Base-by-base conservation (phyloP, 1,140 invertebrate genomes). In the Sesamia nonagrioides region DNA sequence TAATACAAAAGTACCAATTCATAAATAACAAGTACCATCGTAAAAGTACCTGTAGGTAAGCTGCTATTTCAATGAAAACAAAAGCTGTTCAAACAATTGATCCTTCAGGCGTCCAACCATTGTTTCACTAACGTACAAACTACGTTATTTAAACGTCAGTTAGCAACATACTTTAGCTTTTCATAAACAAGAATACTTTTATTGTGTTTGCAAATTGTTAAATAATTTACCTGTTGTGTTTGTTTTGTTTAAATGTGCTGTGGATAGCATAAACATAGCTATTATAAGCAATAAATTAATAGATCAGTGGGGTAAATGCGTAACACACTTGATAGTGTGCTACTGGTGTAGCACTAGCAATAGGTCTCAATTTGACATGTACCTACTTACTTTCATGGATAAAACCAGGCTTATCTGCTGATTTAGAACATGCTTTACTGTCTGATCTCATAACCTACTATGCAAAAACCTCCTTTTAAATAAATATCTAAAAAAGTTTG, bases 11-110 rank as follows among this genome's bases (percentile, higher is more conserved):
- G 56, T 60, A 35, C 56, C 21, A 33, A 3, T 13, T 8, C 11
- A 50, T n/a, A 50, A n/a, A 5, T n/a, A 5, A 0, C 45, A 50
- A n/a, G 45, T 50, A 50, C 45, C 27, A 27, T 27, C 27, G 3
- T 3, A 50, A n/a, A 63, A 63, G 60, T 63, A 40, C 33, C 33
- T 8, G 37, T 37, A 37, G 33, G 66, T 69, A 48, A 69, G 66
- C 66, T 69, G n/a, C 50, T 69, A 69, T 69, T 69, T 69, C 18
- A 7, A 13, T 33, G 18, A 15, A 69, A 69, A 69, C 66, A 69
- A 69, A 69, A 69, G 66, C 66, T 69, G 17, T 21, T 48, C 21
- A 69, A 48, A 69, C 66, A 69, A 69, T 69, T 69, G 66, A 69
- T 69, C 66, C 66, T 33, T 42, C 45, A 48, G 42, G 66, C 66